Conservation (phyloP, 2,797 vertebrate genomes). For the Sebastes diaconus region DNA sequence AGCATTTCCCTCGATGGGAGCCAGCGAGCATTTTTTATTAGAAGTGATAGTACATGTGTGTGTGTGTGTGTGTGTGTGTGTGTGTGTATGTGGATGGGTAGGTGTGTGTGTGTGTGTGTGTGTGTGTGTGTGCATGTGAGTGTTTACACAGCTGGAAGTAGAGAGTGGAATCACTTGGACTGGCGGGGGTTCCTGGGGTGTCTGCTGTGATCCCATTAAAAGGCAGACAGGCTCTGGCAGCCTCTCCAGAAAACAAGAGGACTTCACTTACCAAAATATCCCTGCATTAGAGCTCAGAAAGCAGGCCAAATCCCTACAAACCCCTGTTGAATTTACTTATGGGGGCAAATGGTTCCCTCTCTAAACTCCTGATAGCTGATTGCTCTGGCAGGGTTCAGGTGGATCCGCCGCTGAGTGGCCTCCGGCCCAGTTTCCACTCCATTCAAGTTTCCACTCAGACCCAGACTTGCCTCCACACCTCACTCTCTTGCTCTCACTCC, state of each 20-base stretch:
- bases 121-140: constrained; percentile 26
- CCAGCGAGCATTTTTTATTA: constrained; percentile 50
- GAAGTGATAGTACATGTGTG: constrained; percentile 53
- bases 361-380: constrained; percentile 75
- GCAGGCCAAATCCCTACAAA: constrained; percentile 74
- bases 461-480: constrained; percentile 68
- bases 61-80: constrained; percentile 4
- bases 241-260: constrained; percentile 74
- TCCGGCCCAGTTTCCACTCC: constrained; percentile 80
- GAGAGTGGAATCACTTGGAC: constrained; percentile 75
- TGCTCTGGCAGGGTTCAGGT: constrained; percentile 78
- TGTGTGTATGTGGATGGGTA: background rate
- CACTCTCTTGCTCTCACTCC: constrained; percentile 41
- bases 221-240: constrained; percentile 76
- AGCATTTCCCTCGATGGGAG: constrained; percentile 48
- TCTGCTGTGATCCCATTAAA: constrained; percentile 74
- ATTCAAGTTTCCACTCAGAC: constrained; percentile 80
- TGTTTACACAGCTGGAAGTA: constrained; percentile 77
- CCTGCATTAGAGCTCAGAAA: constrained; percentile 66
- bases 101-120: constrained; percentile 17
- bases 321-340: constrained; percentile 65
- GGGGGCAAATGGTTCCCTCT: constrained; percentile 67
- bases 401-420: constrained; percentile 77
- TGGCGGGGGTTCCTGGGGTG: constrained; percentile 72
- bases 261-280: constrained; percentile 69